phyloP scores from a whole-genome alignment of 2,113 vertebrate species.

The Mustela lutreola region DNA sequence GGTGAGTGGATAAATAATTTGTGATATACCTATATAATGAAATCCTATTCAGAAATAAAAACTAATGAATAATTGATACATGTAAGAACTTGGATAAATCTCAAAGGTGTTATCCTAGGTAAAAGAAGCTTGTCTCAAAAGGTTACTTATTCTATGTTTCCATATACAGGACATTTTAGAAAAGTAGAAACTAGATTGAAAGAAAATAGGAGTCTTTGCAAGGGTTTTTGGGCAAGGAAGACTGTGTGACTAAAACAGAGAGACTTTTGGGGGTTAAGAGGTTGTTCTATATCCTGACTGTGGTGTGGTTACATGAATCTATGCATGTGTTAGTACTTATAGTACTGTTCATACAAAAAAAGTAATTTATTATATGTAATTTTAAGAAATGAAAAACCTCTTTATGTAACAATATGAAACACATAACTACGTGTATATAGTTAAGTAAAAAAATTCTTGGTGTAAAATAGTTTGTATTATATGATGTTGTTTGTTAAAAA shows the following conservation, averaged over 20 bases:
- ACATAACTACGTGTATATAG: neutral
- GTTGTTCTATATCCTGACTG: neutral
- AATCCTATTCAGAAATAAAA: constrained; percentile 6
- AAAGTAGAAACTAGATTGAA: neutral
- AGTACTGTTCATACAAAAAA: neutral
- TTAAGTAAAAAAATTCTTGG: constrained; percentile 31
- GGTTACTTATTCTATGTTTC: neutral
- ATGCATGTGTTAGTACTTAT: neutral
- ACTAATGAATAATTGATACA: neutral
- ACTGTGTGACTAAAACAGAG: neutral
- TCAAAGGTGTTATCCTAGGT: neutral
- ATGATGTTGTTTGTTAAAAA: neutral
- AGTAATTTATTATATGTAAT: neutral
- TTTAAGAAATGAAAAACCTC: neutral
- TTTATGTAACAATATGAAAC: neutral
- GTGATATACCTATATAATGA: neutral
- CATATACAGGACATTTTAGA: constrained; percentile 9
- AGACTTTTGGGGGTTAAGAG: neutral
- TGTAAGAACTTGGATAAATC: constrained; percentile 5
- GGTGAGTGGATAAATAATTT: neutral
- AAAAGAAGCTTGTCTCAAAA: neutral
- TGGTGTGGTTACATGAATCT: neutral
- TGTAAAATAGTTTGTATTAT: neutral
- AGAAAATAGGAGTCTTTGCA: neutral
- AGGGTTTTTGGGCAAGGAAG: neutral